Conservation (phyloP, 2,113 vertebrate genomes). For the Abramis brama region DNA sequence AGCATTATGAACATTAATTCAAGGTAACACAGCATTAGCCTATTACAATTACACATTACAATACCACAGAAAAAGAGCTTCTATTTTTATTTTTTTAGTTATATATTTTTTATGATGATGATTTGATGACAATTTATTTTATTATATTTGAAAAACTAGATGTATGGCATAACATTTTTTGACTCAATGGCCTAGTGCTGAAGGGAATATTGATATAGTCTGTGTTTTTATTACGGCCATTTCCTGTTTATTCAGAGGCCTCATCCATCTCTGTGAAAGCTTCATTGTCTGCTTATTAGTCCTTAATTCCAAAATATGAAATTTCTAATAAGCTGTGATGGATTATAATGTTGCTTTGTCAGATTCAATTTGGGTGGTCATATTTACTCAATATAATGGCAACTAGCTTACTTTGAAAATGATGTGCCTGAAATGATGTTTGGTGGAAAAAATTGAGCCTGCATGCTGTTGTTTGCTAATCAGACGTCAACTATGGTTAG, state of each 20-base stretch:
- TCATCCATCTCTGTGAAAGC: conserved; percentile 78
- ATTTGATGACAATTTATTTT: neutral
- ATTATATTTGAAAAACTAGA: neutral
- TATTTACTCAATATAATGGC: conserved; percentile 72
- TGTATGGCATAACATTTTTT: neutral
- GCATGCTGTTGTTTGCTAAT: conserved; percentile 57
- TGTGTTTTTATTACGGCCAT: conserved; percentile 66
- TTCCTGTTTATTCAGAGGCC: conserved; percentile 67
- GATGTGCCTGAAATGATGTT: conserved; percentile 60
- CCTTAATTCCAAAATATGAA: conserved; percentile 80
- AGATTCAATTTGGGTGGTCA: conserved; percentile 76
- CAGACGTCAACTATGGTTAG: conserved; percentile 60
- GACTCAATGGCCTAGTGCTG: neutral
- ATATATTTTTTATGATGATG: neutral
- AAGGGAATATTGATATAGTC: conserved; percentile 67
- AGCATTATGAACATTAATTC: neutral
- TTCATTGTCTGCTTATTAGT: conserved; percentile 76
- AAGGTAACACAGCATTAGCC: neutral
- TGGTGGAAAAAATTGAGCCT: conserved; percentile 40
- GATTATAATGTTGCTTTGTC: conserved; percentile 83
- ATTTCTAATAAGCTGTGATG: conserved; percentile 84
- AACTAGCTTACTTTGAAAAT: conserved; percentile 56
- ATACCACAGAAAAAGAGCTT: neutral
- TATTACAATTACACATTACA: neutral
- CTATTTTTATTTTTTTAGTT: too few relatives aligned